These are phyloP conservation scores for Lophius piscatorius DNA, from an alignment of 2,113 vertebrate species.

Conservation along the genomic window DNA sequence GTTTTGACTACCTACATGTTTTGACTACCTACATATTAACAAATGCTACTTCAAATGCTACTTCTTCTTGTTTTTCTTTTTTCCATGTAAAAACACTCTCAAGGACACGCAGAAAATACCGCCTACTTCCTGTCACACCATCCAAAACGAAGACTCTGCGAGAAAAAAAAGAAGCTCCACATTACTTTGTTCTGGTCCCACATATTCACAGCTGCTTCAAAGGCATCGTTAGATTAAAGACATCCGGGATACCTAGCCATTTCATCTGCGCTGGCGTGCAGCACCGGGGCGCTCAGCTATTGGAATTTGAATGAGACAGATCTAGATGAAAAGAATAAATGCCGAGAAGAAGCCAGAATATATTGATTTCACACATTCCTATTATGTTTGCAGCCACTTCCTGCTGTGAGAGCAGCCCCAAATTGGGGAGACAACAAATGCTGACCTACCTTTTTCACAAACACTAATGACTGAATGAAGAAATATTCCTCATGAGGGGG, in stretches of 20 bases:
- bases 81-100: conserved; percentile 9
- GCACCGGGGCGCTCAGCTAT: conserved; percentile 19
- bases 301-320: conserved; percentile 63
- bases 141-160: conserved; percentile 20
- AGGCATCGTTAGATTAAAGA: conserved; percentile 61
- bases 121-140: conserved; percentile 16
- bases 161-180: conserved; percentile 19
- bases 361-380: conserved; percentile 13
- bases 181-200: conserved; percentile 53
- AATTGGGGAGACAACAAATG: conserved; percentile 7
- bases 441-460: neutral
- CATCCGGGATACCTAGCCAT: conserved; percentile 6
- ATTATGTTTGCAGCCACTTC: conserved; percentile 7
- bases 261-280: conserved; percentile 30
- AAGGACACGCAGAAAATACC: conserved; percentile 26
- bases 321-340: conserved; percentile 31
- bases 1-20: too few species aligned
- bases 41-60: neutral
- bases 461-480: conserved; percentile 19
- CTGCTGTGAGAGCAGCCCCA: conserved; percentile 9
- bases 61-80: neutral
- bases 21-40: too few species aligned
- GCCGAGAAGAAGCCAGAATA: conserved; percentile 5
- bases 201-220: conserved; percentile 57
- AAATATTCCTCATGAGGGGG: conserved; percentile 3